Base-by-base conservation (phyloP, 2,797 vertebrate genomes). In the Dallia pectoralis region DNA sequence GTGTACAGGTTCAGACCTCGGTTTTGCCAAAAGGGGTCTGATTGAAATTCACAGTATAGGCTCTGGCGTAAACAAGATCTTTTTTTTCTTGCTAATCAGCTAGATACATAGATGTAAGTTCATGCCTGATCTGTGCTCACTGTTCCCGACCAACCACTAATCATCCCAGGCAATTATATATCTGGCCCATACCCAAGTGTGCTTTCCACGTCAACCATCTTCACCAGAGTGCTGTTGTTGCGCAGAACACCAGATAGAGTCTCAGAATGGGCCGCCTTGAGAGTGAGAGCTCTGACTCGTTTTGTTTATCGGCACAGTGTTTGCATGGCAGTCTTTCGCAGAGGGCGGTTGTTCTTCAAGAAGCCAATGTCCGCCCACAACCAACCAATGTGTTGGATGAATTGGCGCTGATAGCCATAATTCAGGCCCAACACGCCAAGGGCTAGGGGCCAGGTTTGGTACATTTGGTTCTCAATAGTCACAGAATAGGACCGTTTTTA, bases 271-370 rank as follows among this genome's bases (percentile, higher is more conserved):
- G 27, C 25, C 19, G 65, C 63, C 30, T 69, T n/a, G 47, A 12
- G 72, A n/a, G 70, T 64, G 44, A 49, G 67, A 69, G 68, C 49
- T 70, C 67, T 71, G 67, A 78, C 68, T 74, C 27, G 48, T 74
- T 80, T 80, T 74, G 67, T 80, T 75, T 72, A 72, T 36, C 65
- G 67, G 70, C 73, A 77, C 71, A 64, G 75, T 69, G 49, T 56
- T 33, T 67, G 9, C 64, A 49, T 40, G 44, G 71, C 22, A 33
- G 32, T 15, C 72, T 71, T 78, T 71, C 70, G 75, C 68, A 32
- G 71, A 27, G 40, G 64, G 73, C n/a, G 59, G 67, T 29, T 53
- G 49, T 69, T 67, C 47, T 48, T 65, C 48, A 47, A 72, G 25
- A 12, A 66, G 64, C 73, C 73, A 79, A 49, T 65, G 73, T 70